Base-by-base conservation (phyloP, 2,797 vertebrate genomes). In the Sciaenops ocellatus region DNA sequence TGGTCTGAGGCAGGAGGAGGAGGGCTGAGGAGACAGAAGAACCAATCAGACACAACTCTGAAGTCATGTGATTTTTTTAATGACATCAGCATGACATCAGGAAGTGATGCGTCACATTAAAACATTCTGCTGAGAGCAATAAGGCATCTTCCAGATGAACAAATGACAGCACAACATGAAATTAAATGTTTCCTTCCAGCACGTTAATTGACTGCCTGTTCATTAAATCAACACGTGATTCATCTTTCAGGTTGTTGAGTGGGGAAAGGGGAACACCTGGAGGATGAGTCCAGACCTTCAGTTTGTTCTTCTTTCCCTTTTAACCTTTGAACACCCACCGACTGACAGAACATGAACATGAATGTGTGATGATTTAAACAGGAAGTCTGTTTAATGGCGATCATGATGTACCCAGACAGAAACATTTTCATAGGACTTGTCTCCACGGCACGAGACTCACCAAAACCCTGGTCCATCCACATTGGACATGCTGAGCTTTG, bases 121-220 rank as follows among this genome's bases (percentile, higher is more conserved):
- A 30, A 57, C 18, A 22, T 7, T 67, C 6, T 52, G 7, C 5
- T 34, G 6, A 9, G 15, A 88, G 81, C 86, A 86, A 88, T 79
- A 85, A 83, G 28, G 48, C 69, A 72, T 90, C 84, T 88, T 88
- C 76, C 86, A 79, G 34, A 62, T 26, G 18, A 57, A 42, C 11
- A 13, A 73, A 38, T 34, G 64, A 64, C 38, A 60, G 65, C 69
- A 71, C 61, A 80, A 57, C 38, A 0, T 28, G 24, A 18, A 34
- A 51, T 63, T n/a, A 26, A 65, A 24, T 20, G 24, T 48, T 28
- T 28, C 8, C 34, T 38, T 38, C 34, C 11, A 42, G 57, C 47
- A 61, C 0, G 3, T 60, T 5, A 24, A 20, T 30, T 28, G 54
- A 42, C 73, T 59, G 61, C 42, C 42, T 73, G 55, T 46, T 50